These are phyloP conservation scores for Heliconius hortense DNA, from an alignment of 2,888 invertebrate genomes.

Conservation along the genomic window DNA sequence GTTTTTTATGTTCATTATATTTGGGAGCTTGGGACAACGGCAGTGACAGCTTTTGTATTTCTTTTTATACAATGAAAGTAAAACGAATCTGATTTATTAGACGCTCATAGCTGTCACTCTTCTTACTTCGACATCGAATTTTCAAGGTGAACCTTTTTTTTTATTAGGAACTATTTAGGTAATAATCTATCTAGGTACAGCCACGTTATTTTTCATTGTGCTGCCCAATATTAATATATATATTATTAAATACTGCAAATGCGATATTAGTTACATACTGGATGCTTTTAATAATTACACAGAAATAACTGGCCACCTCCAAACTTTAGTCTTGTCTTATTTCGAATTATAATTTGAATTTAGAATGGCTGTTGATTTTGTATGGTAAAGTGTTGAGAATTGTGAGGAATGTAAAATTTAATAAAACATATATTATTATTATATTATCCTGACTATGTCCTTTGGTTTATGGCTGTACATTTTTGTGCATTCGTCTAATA, in stretches of 20 bases:
- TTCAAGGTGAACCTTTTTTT: slow-evolving; percentile 5
- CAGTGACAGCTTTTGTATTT: slow-evolving; percentile 1
- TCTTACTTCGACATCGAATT: not conserved
- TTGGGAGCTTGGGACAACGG: slow-evolving; percentile 3
- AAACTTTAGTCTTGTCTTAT: too few species aligned
- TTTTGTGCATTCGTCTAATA: slow-evolving; percentile 20
- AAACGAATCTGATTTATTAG: slow-evolving; percentile 20
- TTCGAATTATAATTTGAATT: too few species aligned
- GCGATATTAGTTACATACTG: too few species aligned
- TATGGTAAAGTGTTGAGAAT: too few species aligned
- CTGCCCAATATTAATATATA: too few species aligned
- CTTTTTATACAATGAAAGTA: slow-evolving; percentile 18
- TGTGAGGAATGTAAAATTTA: too few species aligned
- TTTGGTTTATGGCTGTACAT: slow-evolving; percentile 14
- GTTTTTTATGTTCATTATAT: slow-evolving; percentile 14
- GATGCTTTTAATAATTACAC: too few species aligned
- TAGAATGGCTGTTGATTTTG: too few species aligned
- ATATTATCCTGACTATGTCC: not conserved
- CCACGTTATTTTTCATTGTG: not conserved
- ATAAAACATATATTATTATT: too few species aligned
- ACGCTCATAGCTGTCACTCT: not conserved
- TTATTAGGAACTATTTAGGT: not conserved
- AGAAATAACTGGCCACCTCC: too few species aligned
- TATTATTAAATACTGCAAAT: not conserved
- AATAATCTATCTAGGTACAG: not conserved